Base-by-base conservation (phyloP, 2,888 invertebrate species). In the Anorthoa munda region DNA sequence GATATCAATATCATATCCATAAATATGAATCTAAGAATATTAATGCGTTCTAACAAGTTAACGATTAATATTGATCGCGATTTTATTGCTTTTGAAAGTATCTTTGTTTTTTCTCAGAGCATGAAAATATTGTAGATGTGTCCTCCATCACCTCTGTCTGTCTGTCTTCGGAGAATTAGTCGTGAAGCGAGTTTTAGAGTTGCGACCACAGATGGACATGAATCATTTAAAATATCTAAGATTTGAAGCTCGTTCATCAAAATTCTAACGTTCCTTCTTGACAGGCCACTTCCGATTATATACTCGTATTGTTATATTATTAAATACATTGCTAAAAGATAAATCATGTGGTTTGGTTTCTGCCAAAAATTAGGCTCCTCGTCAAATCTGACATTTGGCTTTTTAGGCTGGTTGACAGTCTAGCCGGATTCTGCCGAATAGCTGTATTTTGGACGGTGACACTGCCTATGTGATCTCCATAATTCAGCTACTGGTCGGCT, bases 71-170 rank as follows among this genome's bases (percentile, higher is more conserved):
- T 78, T 64, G 72, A 78, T 69, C 59, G 66, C 51, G 17, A 63
- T 78, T 83, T 83, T 77, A 75, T 80, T 68, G 75, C 75, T 71
- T 71, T 80, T 75, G 69, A 64, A 61, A 64, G 63, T 79, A 77
- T 66, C 66, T 79, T 69, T 59, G 59, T 66, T 65, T 53, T 18
- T 50, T 9, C 59, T 4, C 2, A 23, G 70, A 79, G 1, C 67
- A 75, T 50, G 17, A 26, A 75, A 79, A 75, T 65, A 23, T 23
- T 53, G 53, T 61, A 75, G 75, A 80, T 58, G 59, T 64, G 81
- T 64, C 71, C 53, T 70, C 26, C 71, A 58, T 70, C 26, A 12
- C 4, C 39, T 39, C 39, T 39, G 39, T 39, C 39, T 39, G 39
- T 39, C 39, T 39, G 39, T 39, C 7, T 39, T 39, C 39, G 39